Evolutionary conservation across 2,888 invertebrate genomes (phyloP).

Genomic region (Germaria angustata): DNA sequence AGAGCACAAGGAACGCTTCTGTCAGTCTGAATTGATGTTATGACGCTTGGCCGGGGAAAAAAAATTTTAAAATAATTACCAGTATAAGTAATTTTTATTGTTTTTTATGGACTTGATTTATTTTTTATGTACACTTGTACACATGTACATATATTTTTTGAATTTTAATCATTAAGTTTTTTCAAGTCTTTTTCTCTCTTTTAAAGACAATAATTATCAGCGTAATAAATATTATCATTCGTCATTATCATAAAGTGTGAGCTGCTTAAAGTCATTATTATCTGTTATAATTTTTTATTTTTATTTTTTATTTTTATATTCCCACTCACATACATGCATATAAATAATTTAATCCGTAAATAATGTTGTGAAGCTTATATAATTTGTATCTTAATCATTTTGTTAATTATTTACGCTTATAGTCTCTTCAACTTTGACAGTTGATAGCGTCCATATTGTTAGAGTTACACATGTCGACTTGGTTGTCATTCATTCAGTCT

Average conservation of each 20-base stretch:
- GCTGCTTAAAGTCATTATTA: conserved; percentile 35
- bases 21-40: background rate
- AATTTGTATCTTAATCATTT: background rate
- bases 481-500: too few relatives aligned
- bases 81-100: too few relatives aligned
- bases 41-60: background rate
- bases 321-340: background rate
- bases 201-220: background rate
- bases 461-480: too few relatives aligned
- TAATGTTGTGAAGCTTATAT: background rate
- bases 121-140: too few relatives aligned
- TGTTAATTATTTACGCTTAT: conserved; percentile 56
- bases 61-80: background rate
- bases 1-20: background rate
- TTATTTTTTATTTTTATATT: background rate
- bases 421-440: too few relatives aligned
- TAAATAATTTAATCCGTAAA: background rate
- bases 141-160: too few relatives aligned
- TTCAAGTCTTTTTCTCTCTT: background rate
- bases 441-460: too few relatives aligned
- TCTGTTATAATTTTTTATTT: conserved; percentile 1
- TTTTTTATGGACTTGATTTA: conserved; percentile 25
- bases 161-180: too few relatives aligned
- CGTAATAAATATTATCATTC: conserved; percentile 8
- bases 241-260: conserved; percentile 10